Conservation (phyloP, 2,113 vertebrate genomes). For the Triplophysa rosa region DNA sequence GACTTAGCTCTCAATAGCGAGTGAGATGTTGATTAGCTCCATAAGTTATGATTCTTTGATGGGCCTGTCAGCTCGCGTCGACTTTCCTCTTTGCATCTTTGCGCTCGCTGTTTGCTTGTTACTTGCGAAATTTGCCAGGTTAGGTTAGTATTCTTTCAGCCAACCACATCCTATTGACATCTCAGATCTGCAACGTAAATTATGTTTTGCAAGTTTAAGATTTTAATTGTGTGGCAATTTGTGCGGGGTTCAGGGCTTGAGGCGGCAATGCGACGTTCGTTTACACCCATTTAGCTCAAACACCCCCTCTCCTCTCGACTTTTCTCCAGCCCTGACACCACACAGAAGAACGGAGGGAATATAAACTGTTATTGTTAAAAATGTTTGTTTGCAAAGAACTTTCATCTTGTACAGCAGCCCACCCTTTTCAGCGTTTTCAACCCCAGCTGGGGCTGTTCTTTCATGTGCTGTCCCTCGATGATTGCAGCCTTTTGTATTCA, state of each 20-base stretch:
- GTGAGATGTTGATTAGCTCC: slow-evolving; percentile 69
- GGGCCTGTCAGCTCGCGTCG: slow-evolving; percentile 62
- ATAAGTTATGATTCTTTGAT: slow-evolving; percentile 58
- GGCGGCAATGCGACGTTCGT: slow-evolving; percentile 66
- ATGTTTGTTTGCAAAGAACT: slow-evolving; percentile 81
- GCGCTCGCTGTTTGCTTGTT: slow-evolving; percentile 44
- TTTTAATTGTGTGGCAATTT: slow-evolving; percentile 68
- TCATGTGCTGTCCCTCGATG: slow-evolving; percentile 77
- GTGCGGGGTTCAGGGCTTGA: slow-evolving; percentile 60
- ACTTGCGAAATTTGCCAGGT: slow-evolving; percentile 50
- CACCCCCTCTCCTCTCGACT: slow-evolving; percentile 46
- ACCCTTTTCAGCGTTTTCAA: slow-evolving; percentile 74
- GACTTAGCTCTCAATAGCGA: slow-evolving; percentile 66
- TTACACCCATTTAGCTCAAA: slow-evolving; percentile 47
- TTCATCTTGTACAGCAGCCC: slow-evolving; percentile 79
- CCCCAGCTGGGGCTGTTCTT: slow-evolving; percentile 75
- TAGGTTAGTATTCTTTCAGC: slow-evolving; percentile 38
- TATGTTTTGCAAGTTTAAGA: slow-evolving; percentile 62
- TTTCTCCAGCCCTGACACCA: slow-evolving; percentile 59
- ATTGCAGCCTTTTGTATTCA: slow-evolving; percentile 73
- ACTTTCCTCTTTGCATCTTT: slow-evolving; percentile 31
- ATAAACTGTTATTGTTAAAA: slow-evolving; percentile 79
- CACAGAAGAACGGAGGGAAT: slow-evolving; percentile 69
- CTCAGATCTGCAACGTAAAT: slow-evolving; percentile 71
- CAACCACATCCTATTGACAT: slow-evolving; percentile 51